Evolutionary conservation across 2,797 vertebrate species (phyloP), one percentile per base, ranked within the genome.

Genomic region (Caiman crocodilus): DNA sequence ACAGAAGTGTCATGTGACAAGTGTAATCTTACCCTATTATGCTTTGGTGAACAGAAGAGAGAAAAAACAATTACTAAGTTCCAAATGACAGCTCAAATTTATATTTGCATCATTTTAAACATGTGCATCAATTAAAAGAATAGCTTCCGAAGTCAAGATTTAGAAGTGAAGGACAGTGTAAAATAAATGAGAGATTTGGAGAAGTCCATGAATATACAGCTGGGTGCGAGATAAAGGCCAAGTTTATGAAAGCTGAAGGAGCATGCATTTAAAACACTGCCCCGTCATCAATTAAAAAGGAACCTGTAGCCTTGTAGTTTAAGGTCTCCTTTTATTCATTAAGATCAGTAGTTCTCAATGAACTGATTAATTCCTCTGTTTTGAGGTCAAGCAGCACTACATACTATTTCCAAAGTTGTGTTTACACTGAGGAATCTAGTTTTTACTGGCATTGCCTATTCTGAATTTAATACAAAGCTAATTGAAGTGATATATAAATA

Each of bases 251-350:
- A n/a, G 63, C 63, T 16, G 74, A 35, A 80, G 1, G 2, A 64
- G 7, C 76, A 59, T 76, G 1, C 13, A 10, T 74, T 82, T 86
- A 55, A 82, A 92, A 80, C 11, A 32, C 20, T 73, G 5, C 32
- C 32, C 64, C 25, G 50, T 80, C 18, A 50, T 85, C 58, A 35
- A 20, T 86, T 60, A 61, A 59, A 76, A 89, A 88, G 50, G 13
- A 5, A 11, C 84, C 88, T 92, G 90, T 42, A 76, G 67, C 64
- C 42, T 75, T 57, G 59, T 88, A 78, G 21, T 90, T 55, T 30
- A 56, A 20, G 7, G 2, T 83, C 78, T 81, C 55, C 1, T 21
- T 67, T 7, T n/a, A 64, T 64, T 13, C 26, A 64, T n/a, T 14
- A 28, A 28, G 63, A 26, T 64, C 25, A 64, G 26, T 14, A 64